Evolutionary conservation across 2,888 invertebrate genomes (phyloP), one percentile per base, ranked within the genome.

Genomic region (Hirtodrosophila histrioides): DNA sequence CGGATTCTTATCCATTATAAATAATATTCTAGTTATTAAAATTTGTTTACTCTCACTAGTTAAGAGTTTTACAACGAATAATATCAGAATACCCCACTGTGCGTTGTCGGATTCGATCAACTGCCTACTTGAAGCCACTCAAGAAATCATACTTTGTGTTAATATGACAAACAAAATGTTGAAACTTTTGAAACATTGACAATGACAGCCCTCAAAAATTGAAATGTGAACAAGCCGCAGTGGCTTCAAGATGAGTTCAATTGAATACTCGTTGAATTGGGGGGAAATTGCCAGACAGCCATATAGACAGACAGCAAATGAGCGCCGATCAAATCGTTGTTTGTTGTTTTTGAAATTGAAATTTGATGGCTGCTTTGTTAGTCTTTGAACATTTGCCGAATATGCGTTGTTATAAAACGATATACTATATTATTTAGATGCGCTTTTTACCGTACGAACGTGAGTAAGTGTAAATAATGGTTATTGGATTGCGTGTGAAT

Each of bases 111-210:
- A 45, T 41, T 48, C 71, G 60, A 73, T 73, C 73, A 61, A 56
- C 72, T 40, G 55, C 31, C 56, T 10, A 56, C 77, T 76, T 43
- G 56, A 69, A 58, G 80, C 69, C 85, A 77, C 88, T 84, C 71
- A 72, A 86, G 67, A 80, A 88, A 77, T 88, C 86, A 86, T 80
- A 84, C 88, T 88, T 67, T 72, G 82, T 63, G 86, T 81, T 77
- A 72, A 86, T 84, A 88, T 84, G 88, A 88, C 84, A 88, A 84
- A 88, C 88, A 77, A 77, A 80, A 84, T 84, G 88, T 72, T 80
- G 77, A 79, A 77, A 79, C 58, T 62, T 78, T 69, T 55, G 54
- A 68, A 66, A 76, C 78, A 76, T 58, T 48, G 63, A 81, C 77
- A 74, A 60, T 69, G 70, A 69, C 64, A 74, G 61, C 60, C 5